Evolutionary conservation across 2,888 invertebrate genomes (phyloP).

Genomic region (Helicoverpa assulta): DNA sequence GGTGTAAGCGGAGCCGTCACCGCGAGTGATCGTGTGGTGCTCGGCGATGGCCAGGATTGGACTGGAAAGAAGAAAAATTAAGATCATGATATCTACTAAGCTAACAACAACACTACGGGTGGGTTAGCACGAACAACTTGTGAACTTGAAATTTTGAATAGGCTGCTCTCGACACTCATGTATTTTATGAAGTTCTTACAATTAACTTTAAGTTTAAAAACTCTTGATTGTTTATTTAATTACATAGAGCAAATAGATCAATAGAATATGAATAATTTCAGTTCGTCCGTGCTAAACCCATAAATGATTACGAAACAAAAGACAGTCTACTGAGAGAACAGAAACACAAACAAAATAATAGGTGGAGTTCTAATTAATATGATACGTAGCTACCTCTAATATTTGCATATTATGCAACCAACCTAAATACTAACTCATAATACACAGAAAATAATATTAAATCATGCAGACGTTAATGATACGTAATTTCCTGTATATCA

Average conservation of each 20-base stretch:
- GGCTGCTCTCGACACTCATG: no score
- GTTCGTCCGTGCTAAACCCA: no score
- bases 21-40: conserved; percentile 92
- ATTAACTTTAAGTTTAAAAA: no score
- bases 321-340: conserved; percentile 29
- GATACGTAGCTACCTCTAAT: conserved; percentile 25
- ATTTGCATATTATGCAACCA: conserved; percentile 44
- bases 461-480: conserved; percentile 54
- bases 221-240: no score
- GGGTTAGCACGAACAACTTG: no score
- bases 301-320: conserved; percentile 36
- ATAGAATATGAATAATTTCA: no score
- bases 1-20: conserved; percentile 92
- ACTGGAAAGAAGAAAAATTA: conserved; percentile 91
- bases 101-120: conserved; percentile 41
- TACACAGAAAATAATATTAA: conserved; percentile 48
- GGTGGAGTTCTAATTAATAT: conserved; percentile 31
- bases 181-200: no score
- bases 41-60: conserved; percentile 94
- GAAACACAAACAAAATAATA: conserved; percentile 34
- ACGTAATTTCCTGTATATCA: conserved; percentile 49
- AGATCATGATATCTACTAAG: conserved; percentile 54
- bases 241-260: no score
- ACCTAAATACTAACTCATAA: conserved; percentile 44
- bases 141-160: no score